phyloP scores from a whole-genome alignment of 2,113 vertebrate species.

The Cyanoderma ruficeps region DNA sequence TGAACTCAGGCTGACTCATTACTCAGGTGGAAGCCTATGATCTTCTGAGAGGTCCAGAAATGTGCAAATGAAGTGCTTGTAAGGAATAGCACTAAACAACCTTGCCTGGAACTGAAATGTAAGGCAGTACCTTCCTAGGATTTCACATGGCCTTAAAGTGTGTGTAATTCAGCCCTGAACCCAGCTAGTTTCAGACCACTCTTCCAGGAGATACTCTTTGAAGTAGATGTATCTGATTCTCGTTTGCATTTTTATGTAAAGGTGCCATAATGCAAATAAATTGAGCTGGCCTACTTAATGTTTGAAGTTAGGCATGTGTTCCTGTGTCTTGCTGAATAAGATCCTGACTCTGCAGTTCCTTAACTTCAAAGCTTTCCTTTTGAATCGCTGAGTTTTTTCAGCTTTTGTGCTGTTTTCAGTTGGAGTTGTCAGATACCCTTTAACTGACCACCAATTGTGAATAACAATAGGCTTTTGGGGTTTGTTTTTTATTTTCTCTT shows the following conservation, averaged over 20 bases:
- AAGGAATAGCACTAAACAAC: background rate
- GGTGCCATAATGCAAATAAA: background rate
- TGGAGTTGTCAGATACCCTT: background rate
- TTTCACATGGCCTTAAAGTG: background rate
- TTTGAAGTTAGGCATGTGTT: background rate
- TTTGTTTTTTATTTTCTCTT: background rate
- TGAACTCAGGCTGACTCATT: background rate
- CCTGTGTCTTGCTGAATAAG: background rate
- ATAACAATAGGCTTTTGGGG: background rate
- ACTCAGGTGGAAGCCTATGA: background rate
- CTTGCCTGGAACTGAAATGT: background rate
- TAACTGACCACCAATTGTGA: background rate
- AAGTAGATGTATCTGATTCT: background rate
- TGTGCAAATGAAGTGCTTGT: background rate
- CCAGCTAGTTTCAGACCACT: background rate
- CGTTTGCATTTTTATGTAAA: conserved; percentile 7
- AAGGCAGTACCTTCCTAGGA: background rate
- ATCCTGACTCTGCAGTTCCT: background rate
- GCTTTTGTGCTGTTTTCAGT: background rate
- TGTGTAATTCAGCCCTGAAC: background rate
- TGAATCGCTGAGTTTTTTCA: background rate
- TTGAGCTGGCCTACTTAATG: background rate
- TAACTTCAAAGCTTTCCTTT: conserved; percentile 5
- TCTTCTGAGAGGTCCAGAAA: background rate
- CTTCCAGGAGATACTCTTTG: background rate